Conservation (phyloP, 35 echinoderm and acorn worm species). For the Apostichopus japonicus region DNA sequence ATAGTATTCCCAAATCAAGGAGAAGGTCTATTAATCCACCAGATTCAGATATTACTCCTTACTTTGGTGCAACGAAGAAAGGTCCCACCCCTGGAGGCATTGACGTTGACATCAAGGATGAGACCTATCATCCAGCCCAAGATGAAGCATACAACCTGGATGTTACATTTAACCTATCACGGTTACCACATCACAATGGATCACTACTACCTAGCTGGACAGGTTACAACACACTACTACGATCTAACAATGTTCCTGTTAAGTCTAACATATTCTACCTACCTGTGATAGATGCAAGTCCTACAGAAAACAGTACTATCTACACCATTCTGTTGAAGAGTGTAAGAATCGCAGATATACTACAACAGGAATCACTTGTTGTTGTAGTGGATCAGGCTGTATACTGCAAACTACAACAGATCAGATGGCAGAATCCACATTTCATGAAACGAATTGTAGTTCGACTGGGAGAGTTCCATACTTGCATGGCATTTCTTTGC, state of each 20-base stretch:
- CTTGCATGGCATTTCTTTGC: slow-evolving; percentile 58
- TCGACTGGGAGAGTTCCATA: slow-evolving; percentile 73
- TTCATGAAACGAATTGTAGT: slow-evolving; percentile 48
- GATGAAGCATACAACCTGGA: neutral
- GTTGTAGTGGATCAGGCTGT: slow-evolving; percentile 58
- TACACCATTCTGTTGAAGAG: slow-evolving; percentile 54
- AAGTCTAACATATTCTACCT: slow-evolving; percentile 59
- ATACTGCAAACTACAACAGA: slow-evolving; percentile 54
- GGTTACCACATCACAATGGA: neutral
- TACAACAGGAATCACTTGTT: slow-evolving; percentile 46
- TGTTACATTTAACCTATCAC: slow-evolving; percentile 22
- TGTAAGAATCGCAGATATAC: slow-evolving; percentile 41
- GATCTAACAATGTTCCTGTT: slow-evolving; percentile 2
- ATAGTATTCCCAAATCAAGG: slow-evolving; percentile 30
- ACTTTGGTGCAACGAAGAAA: slow-evolving; percentile 56
- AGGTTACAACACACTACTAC: slow-evolving; percentile 59
- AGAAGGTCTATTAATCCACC: slow-evolving; percentile 49
- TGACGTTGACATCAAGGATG: slow-evolving; percentile 10
- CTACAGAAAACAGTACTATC: slow-evolving; percentile 53
- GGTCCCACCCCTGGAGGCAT: slow-evolving; percentile 2
- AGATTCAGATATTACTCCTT: slow-evolving; percentile 20
- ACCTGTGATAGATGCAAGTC: slow-evolving; percentile 68
- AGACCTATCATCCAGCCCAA: neutral
- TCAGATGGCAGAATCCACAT: slow-evolving; percentile 29
- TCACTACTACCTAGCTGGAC: slow-evolving; percentile 60